Base-by-base conservation (phyloP, 1,140 invertebrate species). In the Sesamia nonagrioides region DNA sequence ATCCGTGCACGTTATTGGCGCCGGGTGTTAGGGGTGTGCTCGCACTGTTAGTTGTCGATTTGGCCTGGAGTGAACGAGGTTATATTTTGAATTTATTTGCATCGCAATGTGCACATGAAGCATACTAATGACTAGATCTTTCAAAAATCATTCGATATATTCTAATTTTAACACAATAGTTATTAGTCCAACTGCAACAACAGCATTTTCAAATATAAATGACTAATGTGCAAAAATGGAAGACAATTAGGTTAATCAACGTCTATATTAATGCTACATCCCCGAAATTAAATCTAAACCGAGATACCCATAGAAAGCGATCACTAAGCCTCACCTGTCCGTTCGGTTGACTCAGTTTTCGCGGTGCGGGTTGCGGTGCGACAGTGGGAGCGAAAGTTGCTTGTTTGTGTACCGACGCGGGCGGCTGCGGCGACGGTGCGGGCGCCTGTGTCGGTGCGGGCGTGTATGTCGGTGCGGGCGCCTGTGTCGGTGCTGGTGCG, bases 351-450 rank as follows among this genome's bases (percentile, higher is more conserved):
- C 92, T 94, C 52, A 95, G 86, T 88, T 92, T 92, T 81, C 95
- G 84, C 15, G 95, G 94, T 74, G 95, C 94, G 0, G 94, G 95
- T 83, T 95, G 95, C 60, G 95, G 95, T 61, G 94, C 88, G 13
- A 86, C 86, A 18, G 88, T 85, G 69, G 82, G 82, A 82, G 85
- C 82, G 61, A 82, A 82, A 5, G 80, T 74, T 61, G 83, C 81
- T 79, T 88, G 86, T 72, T 84, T 87, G 56, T 84, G 82, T 60
- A 56, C 18, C 68, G 68, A 52, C 50, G 60, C 54, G 45, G 77
- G 72, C 58, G 75, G 11, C 42, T 77, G 85, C 48, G 81, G 84
- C n/a, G 82, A 68, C 78, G 79, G 78, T 50, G 63, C 21, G 2
- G 37, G 48, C 73, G 81, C n/a, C 37, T 50, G 42, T 68, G 84